These are phyloP conservation scores for Dendroctonus valens DNA, from an alignment of 1,140 invertebrate genomes.

Conservation along the genomic window DNA sequence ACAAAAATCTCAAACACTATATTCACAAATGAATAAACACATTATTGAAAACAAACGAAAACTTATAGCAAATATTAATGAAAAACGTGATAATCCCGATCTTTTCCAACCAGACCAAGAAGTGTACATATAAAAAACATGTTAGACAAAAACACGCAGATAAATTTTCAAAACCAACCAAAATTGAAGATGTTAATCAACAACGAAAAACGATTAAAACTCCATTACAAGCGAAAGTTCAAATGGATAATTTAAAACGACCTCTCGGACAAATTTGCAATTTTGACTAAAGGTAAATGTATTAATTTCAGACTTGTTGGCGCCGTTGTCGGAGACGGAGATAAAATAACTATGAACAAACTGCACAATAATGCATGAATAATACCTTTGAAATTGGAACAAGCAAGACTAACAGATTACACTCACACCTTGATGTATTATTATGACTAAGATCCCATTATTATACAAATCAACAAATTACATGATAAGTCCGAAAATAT, in stretches of 20 bases:
- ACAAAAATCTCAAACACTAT: too few species aligned
- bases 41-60: too few species aligned
- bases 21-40: too few species aligned
- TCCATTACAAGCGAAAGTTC: not conserved
- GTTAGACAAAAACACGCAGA: too few species aligned
- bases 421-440: conserved; percentile 3
- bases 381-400: not conserved
- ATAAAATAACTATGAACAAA: not conserved
- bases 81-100: too few species aligned
- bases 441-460: conserved; percentile 6
- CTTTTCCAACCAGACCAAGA: too few species aligned
- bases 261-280: not conserved
- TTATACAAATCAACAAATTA: conserved; percentile 4
- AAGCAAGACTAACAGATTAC: too few species aligned
- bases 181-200: too few species aligned
- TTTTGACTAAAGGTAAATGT: conserved; percentile 1
- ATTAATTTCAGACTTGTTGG: not conserved
- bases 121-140: too few species aligned
- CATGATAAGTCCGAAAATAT: conserved; percentile 1
- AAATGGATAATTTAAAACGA: conserved; percentile 8
- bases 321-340: not conserved
- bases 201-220: not conserved
- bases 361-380: not conserved
- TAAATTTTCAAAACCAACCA: too few species aligned
- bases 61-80: too few species aligned